These are phyloP conservation scores for Typhlichthys eigenmanni DNA, from an alignment of 2,797 vertebrate species.

Conservation along the genomic window DNA sequence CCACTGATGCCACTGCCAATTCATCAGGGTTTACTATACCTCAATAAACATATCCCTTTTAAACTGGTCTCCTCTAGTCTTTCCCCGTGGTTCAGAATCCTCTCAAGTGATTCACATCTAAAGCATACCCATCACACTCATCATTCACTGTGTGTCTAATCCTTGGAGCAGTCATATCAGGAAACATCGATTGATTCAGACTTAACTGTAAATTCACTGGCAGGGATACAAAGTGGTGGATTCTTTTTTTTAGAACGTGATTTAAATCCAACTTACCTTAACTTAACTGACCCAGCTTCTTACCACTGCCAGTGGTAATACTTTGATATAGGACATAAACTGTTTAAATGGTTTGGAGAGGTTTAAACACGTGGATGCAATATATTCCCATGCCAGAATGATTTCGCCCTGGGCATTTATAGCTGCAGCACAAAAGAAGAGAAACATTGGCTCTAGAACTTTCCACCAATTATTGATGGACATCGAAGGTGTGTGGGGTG, in stretches of 20 bases:
- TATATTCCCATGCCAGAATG: conserved; percentile 45
- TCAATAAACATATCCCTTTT: neutral
- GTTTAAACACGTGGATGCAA: conserved; percentile 47
- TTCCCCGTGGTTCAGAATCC: neutral
- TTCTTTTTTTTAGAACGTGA: neutral
- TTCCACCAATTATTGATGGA: conserved; percentile 33
- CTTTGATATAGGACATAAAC: conserved; percentile 21
- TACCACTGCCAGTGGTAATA: conserved; percentile 20
- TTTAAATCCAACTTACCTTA: neutral
- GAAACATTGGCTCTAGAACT: conserved; percentile 17
- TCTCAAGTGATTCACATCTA: conserved; percentile 27
- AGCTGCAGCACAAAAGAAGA: conserved; percentile 29
- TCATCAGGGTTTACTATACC: no score
- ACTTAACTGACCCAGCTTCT: conserved; percentile 6
- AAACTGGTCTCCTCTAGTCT: neutral
- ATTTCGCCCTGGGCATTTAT: conserved; percentile 42
- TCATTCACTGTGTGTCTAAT: conserved; percentile 10
- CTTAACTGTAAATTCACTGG: conserved; percentile 35
- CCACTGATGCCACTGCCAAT: no score
- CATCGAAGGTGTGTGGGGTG: neutral
- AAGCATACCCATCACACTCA: conserved; percentile 21
- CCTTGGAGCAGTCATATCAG: conserved; percentile 1
- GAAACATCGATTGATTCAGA: conserved; percentile 16
- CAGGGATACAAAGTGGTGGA: conserved; percentile 7
- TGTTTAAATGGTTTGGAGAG: conserved; percentile 24